These are phyloP conservation scores for Caiman crocodilus DNA, from an alignment of 2,797 vertebrate species.

Conservation along the genomic window DNA sequence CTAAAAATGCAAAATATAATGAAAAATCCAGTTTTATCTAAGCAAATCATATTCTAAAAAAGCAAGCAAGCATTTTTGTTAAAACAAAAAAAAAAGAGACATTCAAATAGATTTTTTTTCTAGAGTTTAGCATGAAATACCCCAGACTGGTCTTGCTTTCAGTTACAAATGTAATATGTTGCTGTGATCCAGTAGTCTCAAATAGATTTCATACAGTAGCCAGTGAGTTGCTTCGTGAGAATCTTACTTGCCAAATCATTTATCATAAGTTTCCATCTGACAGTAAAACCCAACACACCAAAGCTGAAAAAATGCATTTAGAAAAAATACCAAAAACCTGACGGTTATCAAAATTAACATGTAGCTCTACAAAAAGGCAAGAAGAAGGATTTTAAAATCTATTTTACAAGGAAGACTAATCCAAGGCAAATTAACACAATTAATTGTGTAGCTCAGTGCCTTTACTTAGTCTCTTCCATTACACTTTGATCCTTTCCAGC, in stretches of 20 bases:
- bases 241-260: not conserved
- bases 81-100: not conserved
- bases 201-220: not conserved
- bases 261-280: not conserved
- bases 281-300: not conserved
- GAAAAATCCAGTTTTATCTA: constrained; percentile 12
- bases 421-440: not conserved
- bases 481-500: not conserved
- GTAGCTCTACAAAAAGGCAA: constrained; percentile 12
- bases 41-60: not conserved
- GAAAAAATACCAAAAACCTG: not conserved
- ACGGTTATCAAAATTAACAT: constrained; percentile 2
- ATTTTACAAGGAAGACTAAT: not conserved
- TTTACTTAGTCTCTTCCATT: not conserved
- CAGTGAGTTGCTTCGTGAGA: not conserved
- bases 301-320: not conserved
- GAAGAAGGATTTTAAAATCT: not conserved
- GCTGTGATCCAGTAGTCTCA: not conserved
- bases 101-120: not conserved
- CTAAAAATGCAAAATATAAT: not conserved
- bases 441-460: not conserved
- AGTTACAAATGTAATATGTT: not conserved
- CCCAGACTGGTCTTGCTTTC: constrained; percentile 30
- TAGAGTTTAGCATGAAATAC: not conserved
- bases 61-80: not conserved